Evolutionary conservation across 2,888 invertebrate species (phyloP), one percentile per base, ranked within the genome.

Genomic region (Patella pellucida): DNA sequence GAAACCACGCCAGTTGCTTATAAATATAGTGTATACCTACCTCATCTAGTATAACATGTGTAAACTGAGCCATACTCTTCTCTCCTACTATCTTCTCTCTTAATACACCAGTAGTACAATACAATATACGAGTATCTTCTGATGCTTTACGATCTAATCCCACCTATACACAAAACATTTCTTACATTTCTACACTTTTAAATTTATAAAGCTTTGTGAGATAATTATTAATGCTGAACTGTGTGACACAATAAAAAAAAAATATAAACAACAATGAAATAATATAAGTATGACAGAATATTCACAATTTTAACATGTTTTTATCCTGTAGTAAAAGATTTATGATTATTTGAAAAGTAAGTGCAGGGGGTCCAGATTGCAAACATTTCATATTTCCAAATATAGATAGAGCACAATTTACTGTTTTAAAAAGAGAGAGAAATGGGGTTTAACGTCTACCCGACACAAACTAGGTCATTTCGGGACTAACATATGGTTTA

Each of bases 1-100:
- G n/a, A n/a, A n/a, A n/a, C n/a, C n/a, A n/a, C n/a, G n/a, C n/a
- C n/a, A n/a, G n/a, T n/a, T n/a, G n/a, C n/a, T n/a, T n/a, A n/a
- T n/a, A n/a, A n/a, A n/a, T n/a, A n/a, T n/a, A 41, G 9, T 41
- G 41, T 41, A 41, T 27, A 74, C 76, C 73, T 76, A 91, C 91
- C 92, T 98, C 98, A 89, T 98, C 98, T 11, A 98, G 92, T 78
- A 98, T 94, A 62, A 98, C 94, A 88, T 98, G 98, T 0, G 97
- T 96, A 87, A 93, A 98, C 77, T 94, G 93, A 69, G 94, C 93
- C 92, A 98, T 92, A 41, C 93, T 93, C 89, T 95, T 96, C 0
- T 92, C 87, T 27, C 88, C 88, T 52, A 97, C 94, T 7, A 96
- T 90, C 90, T 94, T 95, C 88, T 97, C 95, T 14, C 98, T 92